phyloP scores from a whole-genome alignment of 2,797 vertebrate genomes.

The Sebastes taczanowskii region DNA sequence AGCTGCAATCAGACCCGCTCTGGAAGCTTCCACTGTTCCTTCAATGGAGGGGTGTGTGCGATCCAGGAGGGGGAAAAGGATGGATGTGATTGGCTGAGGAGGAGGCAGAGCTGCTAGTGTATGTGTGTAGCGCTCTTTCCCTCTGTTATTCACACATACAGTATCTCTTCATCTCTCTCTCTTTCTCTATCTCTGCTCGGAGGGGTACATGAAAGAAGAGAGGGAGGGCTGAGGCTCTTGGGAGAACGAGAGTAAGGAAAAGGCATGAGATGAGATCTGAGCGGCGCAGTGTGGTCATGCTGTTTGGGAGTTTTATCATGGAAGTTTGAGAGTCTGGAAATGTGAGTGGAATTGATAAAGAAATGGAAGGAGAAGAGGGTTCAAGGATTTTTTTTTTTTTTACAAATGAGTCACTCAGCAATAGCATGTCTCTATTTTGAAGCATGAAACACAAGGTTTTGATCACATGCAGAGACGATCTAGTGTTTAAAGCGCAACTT shows the following conservation, averaged over 20 bases:
- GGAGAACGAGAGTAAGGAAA: conserved; percentile 19
- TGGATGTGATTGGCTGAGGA: conserved; percentile 50
- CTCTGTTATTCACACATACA: conserved; percentile 14
- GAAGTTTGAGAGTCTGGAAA: conserved; percentile 10
- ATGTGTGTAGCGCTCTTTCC: conserved; percentile 2
- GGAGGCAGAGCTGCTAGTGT: conserved; percentile 2
- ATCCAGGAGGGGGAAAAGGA: not conserved
- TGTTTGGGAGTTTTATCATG: conserved; percentile 23
- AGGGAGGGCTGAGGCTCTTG: conserved; percentile 13
- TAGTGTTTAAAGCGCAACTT: not conserved
- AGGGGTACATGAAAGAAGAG: conserved; percentile 24
- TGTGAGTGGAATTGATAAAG: not conserved
- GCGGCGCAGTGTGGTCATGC: conserved; percentile 11
- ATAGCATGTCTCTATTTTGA: not conserved
- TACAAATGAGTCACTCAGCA: not conserved
- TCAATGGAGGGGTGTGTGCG: conserved; percentile 57
- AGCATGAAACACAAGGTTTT: not conserved
- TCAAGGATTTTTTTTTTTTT: not conserved
- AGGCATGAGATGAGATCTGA: conserved; percentile 42
- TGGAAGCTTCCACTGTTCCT: conserved; percentile 46
- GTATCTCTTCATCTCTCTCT: conserved; percentile 53
- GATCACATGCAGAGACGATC: not conserved
- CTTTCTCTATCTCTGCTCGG: conserved; percentile 20
- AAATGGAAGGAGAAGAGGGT: too few relatives aligned
- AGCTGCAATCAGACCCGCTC: conserved; percentile 48